phyloP scores from a whole-genome alignment of 2,113 vertebrate species.

The Capreolus pygargus region DNA sequence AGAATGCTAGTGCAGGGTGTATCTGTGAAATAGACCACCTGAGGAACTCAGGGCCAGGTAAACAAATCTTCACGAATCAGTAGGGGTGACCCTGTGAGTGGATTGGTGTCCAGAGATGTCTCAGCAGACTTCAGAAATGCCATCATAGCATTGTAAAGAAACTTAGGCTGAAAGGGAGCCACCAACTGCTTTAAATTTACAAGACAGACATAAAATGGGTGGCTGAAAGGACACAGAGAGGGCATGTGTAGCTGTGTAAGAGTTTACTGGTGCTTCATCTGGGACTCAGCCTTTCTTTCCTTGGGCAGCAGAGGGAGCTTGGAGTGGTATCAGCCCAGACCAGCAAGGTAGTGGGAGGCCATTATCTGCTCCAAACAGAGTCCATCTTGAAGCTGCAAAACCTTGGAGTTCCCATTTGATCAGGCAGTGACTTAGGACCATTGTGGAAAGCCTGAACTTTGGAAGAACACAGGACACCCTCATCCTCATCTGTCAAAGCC shows the following conservation, averaged over 20 bases:
- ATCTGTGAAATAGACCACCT: neutral
- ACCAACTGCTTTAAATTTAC: slow-evolving; percentile 15
- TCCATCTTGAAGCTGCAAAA: neutral
- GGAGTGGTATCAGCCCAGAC: neutral
- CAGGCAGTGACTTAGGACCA: neutral
- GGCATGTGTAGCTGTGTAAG: neutral
- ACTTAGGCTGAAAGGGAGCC: neutral
- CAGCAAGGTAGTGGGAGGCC: neutral
- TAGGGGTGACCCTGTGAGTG: neutral
- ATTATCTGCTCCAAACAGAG: neutral
- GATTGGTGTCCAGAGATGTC: neutral
- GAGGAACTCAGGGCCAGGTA: neutral
- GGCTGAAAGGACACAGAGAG: slow-evolving; percentile 11
- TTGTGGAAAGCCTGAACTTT: neutral
- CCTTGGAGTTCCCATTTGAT: neutral
- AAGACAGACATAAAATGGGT: slow-evolving; percentile 22
- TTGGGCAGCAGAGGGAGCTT: neutral
- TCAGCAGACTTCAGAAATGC: neutral
- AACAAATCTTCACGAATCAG: neutral
- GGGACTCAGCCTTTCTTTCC: neutral
- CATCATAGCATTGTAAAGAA: neutral
- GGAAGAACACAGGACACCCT: neutral
- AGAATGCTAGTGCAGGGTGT: neutral
- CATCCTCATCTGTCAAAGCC: neutral
- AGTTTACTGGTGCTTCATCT: neutral